These are phyloP conservation scores for Limnephilus rhombicus DNA, from an alignment of 2,888 invertebrate genomes.

Conservation along the genomic window DNA sequence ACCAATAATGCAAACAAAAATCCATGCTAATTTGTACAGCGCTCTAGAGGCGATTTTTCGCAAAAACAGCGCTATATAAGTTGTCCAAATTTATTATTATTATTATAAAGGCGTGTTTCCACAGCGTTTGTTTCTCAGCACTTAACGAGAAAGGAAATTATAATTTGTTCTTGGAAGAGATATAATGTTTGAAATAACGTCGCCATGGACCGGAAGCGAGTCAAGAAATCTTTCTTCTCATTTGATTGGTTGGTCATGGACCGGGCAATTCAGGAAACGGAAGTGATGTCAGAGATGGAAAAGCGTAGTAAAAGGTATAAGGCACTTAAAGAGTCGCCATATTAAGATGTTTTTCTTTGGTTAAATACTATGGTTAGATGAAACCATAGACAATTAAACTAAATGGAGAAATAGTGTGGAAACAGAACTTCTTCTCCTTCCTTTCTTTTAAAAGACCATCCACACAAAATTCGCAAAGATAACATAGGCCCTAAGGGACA, in stretches of 20 bases:
- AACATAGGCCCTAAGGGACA: no score
- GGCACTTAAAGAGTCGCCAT: neutral
- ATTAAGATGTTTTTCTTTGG: neutral
- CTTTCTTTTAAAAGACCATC: no score
- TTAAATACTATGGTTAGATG: neutral
- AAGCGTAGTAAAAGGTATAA: slow-evolving; percentile 1
- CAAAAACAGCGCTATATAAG: no score
- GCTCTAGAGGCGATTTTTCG: no score
- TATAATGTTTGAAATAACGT: slow-evolving; percentile 4
- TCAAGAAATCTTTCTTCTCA: slow-evolving; percentile 5
- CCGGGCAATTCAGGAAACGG: slow-evolving; percentile 27
- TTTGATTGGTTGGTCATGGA: slow-evolving; percentile 14
- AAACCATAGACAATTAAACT: neutral
- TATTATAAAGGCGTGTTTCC: neutral
- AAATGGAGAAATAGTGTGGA: no score
- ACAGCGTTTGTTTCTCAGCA: neutral
- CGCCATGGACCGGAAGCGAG: slow-evolving; percentile 26
- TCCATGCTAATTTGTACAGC: no score
- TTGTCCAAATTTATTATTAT: no score
- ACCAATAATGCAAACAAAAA: neutral
- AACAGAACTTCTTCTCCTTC: no score
- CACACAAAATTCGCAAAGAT: no score
- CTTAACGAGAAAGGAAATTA: neutral
- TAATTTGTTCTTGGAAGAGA: neutral
- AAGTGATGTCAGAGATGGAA: slow-evolving; percentile 32